Conservation (phyloP, 2,113 vertebrate species). For the Orcinus orca region DNA sequence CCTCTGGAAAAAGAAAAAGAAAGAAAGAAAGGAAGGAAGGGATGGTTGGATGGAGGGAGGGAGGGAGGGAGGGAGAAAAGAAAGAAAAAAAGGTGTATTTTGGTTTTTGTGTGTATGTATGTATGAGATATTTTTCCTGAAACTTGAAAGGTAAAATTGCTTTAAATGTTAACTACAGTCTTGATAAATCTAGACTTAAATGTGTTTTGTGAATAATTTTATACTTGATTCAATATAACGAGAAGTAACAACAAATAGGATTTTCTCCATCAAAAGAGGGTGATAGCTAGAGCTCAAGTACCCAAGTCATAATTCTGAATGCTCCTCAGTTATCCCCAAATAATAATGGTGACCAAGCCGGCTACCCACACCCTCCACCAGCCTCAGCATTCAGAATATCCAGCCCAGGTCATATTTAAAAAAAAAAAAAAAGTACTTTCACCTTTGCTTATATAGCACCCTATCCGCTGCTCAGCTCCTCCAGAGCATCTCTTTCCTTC, state of each 20-base stretch:
- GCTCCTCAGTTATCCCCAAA: background rate
- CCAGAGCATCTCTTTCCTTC: background rate
- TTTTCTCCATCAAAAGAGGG: background rate
- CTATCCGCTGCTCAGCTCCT: background rate
- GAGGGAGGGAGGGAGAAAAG: no score
- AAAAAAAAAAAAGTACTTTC: background rate
- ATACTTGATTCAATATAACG: background rate
- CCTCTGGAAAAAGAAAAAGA: background rate
- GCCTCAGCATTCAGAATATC: background rate
- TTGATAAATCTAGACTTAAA: background rate
- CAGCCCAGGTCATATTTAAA: background rate
- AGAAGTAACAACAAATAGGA: background rate
- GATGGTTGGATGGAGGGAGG: no score
- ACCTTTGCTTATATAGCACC: background rate
- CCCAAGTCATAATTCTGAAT: background rate
- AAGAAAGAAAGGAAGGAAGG: background rate
- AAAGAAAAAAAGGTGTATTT: background rate
- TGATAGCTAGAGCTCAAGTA: background rate
- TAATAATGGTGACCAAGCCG: background rate
- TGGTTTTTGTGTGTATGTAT: background rate
- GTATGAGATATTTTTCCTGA: background rate
- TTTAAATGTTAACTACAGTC: background rate
- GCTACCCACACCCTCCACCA: background rate
- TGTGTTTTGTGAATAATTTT: background rate
- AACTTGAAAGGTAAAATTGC: background rate